phyloP scores from a whole-genome alignment of 1,140 invertebrate species.

The Oncopodura yosiiana region DNA sequence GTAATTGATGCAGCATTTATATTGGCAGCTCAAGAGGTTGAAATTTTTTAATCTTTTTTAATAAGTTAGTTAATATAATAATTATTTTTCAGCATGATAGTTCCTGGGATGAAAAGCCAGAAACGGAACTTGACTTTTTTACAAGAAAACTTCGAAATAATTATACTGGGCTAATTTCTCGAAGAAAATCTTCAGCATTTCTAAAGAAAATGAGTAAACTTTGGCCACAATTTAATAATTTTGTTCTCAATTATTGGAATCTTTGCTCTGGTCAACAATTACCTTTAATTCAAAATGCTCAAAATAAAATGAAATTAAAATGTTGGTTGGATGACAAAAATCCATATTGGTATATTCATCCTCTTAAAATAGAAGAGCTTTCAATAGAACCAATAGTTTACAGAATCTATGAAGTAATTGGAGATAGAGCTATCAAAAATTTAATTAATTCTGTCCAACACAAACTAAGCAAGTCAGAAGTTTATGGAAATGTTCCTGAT shows the following conservation, averaged over 20 bases:
- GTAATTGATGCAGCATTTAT: too few species aligned
- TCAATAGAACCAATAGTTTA: slow-evolving; percentile 3
- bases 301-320: slow-evolving; percentile 5
- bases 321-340: slow-evolving; percentile 19
- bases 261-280: too few species aligned
- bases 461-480: background rate
- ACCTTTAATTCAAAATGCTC: too few species aligned
- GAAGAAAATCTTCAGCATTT: background rate
- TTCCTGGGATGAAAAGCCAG: background rate
- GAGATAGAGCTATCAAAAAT: slow-evolving; percentile 5
- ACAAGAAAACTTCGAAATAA: background rate
- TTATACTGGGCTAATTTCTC: background rate
- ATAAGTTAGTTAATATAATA: background rate
- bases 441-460: slow-evolving; percentile 1
- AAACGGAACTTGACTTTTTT: slow-evolving; percentile 4
- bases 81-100: background rate
- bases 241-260: too few species aligned
- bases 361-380: slow-evolving; percentile 23
- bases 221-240: too few species aligned
- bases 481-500: too few species aligned
- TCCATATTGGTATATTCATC: slow-evolving; percentile 26
- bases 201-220: too few species aligned
- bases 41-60: background rate
- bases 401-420: slow-evolving; percentile 25
- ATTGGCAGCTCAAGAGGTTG: background rate